Conservation (phyloP, 2,113 vertebrate genomes). For the Cephalopterus ornatus region DNA sequence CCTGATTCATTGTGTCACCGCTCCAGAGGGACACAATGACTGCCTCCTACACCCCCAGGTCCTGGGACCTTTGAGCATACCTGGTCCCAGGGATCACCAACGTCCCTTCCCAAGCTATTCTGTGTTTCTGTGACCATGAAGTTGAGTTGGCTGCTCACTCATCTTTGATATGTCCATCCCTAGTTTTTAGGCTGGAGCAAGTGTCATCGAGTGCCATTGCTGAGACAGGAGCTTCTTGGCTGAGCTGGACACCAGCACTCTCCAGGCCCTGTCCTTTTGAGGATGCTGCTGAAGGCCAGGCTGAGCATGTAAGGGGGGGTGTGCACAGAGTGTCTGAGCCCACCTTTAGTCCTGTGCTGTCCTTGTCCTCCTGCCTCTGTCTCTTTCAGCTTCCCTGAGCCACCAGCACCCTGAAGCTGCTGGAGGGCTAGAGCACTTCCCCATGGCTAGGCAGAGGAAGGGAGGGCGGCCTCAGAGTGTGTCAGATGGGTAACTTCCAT, state of each 20-base stretch:
- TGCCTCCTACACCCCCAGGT: neutral
- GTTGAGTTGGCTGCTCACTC: neutral
- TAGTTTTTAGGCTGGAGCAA: neutral
- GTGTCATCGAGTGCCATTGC: neutral
- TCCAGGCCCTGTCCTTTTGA: neutral
- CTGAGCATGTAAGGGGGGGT: accelerated
- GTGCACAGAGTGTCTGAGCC: neutral
- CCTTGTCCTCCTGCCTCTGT: neutral
- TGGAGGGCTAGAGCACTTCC: neutral
- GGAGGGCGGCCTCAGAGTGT: neutral
- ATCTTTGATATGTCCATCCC: neutral
- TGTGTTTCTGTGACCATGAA: accelerated
- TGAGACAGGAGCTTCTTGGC: neutral
- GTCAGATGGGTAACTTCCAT: neutral
- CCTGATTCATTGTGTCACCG: accelerated
- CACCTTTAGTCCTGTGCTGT: accelerated
- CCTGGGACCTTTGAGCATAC: accelerated
- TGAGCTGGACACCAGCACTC: accelerated
- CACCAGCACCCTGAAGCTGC: neutral
- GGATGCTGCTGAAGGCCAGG: neutral
- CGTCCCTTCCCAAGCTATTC: neutral
- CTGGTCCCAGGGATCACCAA: neutral
- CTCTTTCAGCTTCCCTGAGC: neutral
- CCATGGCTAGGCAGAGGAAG: neutral
- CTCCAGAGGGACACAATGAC: accelerated